Evolutionary conservation across 2,113 vertebrate genomes (phyloP).

Genomic region (Cygnus buccinator): DNA sequence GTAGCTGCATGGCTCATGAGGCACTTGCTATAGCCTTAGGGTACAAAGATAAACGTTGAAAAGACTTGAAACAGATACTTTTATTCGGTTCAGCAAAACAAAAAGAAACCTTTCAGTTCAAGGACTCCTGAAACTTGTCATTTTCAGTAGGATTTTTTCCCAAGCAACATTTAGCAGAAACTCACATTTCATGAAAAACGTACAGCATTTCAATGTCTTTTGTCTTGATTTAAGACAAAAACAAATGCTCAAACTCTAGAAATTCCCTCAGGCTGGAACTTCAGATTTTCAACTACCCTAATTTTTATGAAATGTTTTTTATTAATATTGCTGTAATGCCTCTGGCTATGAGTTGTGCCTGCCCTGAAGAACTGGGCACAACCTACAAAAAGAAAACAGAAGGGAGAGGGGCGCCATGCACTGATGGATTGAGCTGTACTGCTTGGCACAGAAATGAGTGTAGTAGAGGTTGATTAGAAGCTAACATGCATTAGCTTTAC

Average conservation of each 20-base stretch:
- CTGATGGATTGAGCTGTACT: neutral
- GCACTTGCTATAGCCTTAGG: neutral
- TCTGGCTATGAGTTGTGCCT: neutral
- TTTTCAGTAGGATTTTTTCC: slow-evolving; percentile 15
- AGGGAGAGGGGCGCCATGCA: fast-evolving
- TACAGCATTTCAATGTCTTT: neutral
- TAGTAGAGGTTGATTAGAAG: neutral
- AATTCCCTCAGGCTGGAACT: neutral
- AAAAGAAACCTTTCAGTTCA: neutral
- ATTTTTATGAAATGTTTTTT: slow-evolving; percentile 20
- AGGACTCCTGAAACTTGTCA: neutral
- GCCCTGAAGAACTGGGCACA: neutral
- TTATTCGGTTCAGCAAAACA: neutral
- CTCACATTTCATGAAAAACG: neutral
- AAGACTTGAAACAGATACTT: neutral
- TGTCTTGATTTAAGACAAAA: slow-evolving; percentile 21
- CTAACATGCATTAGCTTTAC: neutral
- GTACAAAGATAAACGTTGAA: neutral
- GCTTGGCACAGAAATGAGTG: neutral
- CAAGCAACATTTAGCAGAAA: neutral
- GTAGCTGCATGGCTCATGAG: neutral
- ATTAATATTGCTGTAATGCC: neutral
- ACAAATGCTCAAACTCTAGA: neutral
- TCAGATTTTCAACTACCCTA: neutral
- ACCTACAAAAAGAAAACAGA: neutral